Evolutionary conservation across 2,888 invertebrate species (phyloP), one percentile per base, ranked within the genome.

Genomic region (Catotricha subobsoleta): DNA sequence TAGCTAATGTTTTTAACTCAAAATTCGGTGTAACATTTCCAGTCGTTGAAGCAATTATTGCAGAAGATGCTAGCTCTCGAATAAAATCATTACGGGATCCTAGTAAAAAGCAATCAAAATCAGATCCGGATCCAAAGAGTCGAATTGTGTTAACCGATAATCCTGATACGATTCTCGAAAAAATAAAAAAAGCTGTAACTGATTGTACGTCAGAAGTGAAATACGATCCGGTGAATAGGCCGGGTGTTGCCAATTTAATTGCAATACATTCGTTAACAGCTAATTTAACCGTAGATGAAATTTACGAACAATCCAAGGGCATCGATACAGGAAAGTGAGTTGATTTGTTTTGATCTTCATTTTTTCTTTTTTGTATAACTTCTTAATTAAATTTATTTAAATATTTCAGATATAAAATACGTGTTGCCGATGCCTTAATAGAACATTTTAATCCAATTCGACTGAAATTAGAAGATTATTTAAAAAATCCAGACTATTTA

Each of bases 71-170:
- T 31, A 67, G 67, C 52, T 67, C 69, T 41, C 68, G 79, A 36
- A 68, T 97, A 43, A 76, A 76, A 52, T 92, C 90, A 55, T 67
- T 98, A 8, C 71, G 88, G 36, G 78, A 90, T 54, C 92, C 95
- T 0, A 55, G 58, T 0, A 82, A 80, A 55, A 99, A 98, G 68
- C 98, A 99, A 98, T 97, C 97, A 10, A 99, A 98, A 65, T 97
- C 97, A 0, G 86, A 90, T 54, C 55, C 67, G 0, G 80, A 88
- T 62, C 59, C 70, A 0, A 80, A 75, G 54, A 78, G 83, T 47
- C 69, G 86, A 41, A 80, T 98, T 45, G 72, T 79, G 50, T 60
- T 98, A 25, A 73, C 69, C 4, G 95, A 97, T 56, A 57, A 69
- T 8, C 71, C 79, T 0, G 79, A 82, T 31, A 62, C 64, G 12